Evolutionary conservation across 2,888 invertebrate genomes (phyloP), one percentile per base, ranked within the genome.

Genomic region (Aelia acuminata): DNA sequence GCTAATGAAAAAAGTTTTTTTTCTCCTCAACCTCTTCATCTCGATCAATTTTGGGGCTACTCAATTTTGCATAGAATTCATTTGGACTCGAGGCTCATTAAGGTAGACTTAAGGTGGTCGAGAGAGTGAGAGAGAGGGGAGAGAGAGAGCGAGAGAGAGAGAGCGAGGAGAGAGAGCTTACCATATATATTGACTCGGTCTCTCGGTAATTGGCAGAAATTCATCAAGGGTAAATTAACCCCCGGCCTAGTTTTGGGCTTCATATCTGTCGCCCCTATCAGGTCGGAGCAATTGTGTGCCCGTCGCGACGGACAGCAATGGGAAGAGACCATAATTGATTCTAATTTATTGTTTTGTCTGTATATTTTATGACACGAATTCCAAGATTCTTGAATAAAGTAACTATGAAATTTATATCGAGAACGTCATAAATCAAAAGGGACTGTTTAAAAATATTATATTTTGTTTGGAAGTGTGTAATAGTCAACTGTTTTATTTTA

Each of bases 51-150:
- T 80, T 8, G 43, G n/a, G 22, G 80, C 80, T 80, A 80, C 80
- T 80, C 80, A 80, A 80, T 80, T 80, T 80, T 80, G 80, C 80
- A 80, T 80, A 80, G 80, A 80, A 80, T 80, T 80, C 80, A 80
- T 80, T 80, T 80, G 10, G 80, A 39, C 80, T 4, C 0, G 22
- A 80, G n/a, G n/a, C 80, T 80, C 80, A 80, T 80, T 80, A 43
- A 80, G 43, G 11, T 43, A 80, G 80, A 43, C 39, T 80, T 80
- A 80, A 80, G 80, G 80, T 80, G n/a, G n/a, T n/a, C n/a, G n/a
- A n/a, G n/a, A n/a, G n/a, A n/a, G n/a, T n/a, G n/a, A n/a, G n/a
- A n/a, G n/a, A n/a, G n/a, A n/a, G n/a, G n/a, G n/a, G n/a, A n/a
- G n/a, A n/a, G n/a, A n/a, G n/a, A n/a, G n/a, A n/a, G n/a, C n/a